Base-by-base conservation (phyloP, 2,797 vertebrate species). In the Xenentodon cancila region DNA sequence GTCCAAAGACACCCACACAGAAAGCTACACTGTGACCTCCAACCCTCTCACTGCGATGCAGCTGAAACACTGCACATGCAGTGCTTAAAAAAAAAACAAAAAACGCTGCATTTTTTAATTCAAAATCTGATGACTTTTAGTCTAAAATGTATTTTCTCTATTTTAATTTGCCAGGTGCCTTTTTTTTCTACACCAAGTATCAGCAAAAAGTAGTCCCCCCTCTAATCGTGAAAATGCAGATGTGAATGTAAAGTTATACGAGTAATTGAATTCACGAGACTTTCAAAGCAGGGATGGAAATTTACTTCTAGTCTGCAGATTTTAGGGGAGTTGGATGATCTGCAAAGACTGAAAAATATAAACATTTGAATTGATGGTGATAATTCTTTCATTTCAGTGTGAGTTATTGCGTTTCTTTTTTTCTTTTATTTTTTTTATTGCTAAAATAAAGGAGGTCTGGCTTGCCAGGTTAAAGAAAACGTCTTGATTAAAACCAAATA, bases 1-100 rank as follows among this genome's bases (percentile, higher is more conserved):
- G 79, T 79, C 71, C 54, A 47, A 30, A 78, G 70, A 84, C 80
- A 85, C 81, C 82, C 89, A 85, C 81, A 73, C 72, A 21, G 80
- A 81, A 84, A 64, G 66, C 66, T 67, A 50, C 59, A 53, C 65
- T n/a, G 1, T 32, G 80, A 89, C 84, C 86, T 84, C 58, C 15
- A 43, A 83, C 84, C 86, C 46, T 12, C 67, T 83, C 40, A 57
- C 65, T 19, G 34, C 57, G 53, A 32, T 45, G 59, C 68, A 73
- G 84, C 82, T 85, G 82, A 89, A 25, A 85, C 77, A 66, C 61
- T 81, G 56, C 66, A 57, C 67, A 55, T 25, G 37, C 25, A 53
- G 63, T 25, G 25, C 7, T 17, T 71, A 40, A 63, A 71, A 81
- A 84, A 62, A 48, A 60, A 81, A 65, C 50, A 42, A 65, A 49